Evolutionary conservation across 2,797 vertebrate genomes (phyloP).

Genomic region (Characodon lateralis): DNA sequence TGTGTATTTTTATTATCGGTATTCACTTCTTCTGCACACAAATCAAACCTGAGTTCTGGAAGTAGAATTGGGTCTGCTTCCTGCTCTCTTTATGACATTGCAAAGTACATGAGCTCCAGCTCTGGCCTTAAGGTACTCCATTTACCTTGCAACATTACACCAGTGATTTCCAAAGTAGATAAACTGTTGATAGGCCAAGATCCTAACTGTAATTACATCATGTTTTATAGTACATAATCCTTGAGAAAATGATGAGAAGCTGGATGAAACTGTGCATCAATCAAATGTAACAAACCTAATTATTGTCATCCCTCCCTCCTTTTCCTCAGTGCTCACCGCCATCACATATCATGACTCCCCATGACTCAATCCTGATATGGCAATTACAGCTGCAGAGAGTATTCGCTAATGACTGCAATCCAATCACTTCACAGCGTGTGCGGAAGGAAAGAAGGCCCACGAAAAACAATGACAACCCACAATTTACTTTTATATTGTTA

Average conservation of each 20-base stretch:
- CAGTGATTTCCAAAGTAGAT: conserved; percentile 66
- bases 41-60: not conserved
- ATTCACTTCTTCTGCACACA: not conserved
- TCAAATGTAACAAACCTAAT: conserved; percentile 78
- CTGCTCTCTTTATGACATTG: conserved; percentile 46
- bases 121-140: conserved; percentile 56
- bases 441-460: conserved; percentile 50
- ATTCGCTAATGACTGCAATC: conserved; percentile 78
- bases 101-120: conserved; percentile 50
- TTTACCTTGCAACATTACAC: conserved; percentile 42
- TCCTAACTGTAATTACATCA: conserved; percentile 76
- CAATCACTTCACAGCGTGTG: conserved; percentile 68
- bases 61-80: conserved; percentile 23
- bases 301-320: conserved; percentile 70
- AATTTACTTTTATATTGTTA: conserved; percentile 72
- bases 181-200: conserved; percentile 70
- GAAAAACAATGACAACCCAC: conserved; percentile 71
- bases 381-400: conserved; percentile 74
- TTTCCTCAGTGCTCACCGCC: conserved; percentile 60
- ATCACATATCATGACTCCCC: conserved; percentile 58
- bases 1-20: not conserved
- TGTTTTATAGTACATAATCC: conserved; percentile 77
- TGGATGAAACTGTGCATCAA: conserved; percentile 73
- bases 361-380: conserved; percentile 73
- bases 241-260: conserved; percentile 70